Percentiles rank a stretch among this genome's conserved stretches.
These are phyloP conservation scores for Gopherus flavomarginatus DNA, from an alignment of 2,113 vertebrate species.

Conservation along the genomic window DNA sequence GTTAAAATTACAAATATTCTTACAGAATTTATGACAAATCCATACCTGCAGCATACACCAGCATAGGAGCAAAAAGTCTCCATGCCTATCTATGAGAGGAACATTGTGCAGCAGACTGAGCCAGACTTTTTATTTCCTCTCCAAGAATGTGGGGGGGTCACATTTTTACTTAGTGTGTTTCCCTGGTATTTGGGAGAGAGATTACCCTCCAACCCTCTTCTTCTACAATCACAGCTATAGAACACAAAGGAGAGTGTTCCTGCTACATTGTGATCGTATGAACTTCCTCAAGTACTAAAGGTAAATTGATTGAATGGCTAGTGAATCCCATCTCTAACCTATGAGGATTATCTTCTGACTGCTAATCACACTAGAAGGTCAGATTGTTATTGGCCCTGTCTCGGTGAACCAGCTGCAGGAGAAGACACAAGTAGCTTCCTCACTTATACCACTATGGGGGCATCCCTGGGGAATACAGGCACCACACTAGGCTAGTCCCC, in stretches of 20 bases:
- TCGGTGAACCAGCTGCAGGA: not conserved
- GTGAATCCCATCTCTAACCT: not conserved
- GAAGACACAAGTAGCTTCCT: not conserved
- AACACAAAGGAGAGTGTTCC: not conserved
- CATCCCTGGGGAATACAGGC: not conserved
- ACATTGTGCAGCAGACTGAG: not conserved
- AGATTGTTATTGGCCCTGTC: not conserved
- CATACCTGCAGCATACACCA: not conserved
- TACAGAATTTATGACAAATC: conserved; percentile 17
- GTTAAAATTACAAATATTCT: conserved; percentile 13
- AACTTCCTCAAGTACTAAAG: not conserved
- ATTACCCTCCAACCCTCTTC: not conserved
- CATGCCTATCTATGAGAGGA: not conserved
- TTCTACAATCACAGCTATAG: not conserved
- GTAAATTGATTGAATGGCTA: not conserved
- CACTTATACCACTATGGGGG: not conserved
- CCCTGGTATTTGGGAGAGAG: not conserved
- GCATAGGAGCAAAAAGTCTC: not conserved
- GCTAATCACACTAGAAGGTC: not conserved
- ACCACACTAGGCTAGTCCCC: not conserved
- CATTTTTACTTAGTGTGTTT: not conserved
- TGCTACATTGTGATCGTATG: not conserved
- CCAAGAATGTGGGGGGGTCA: no score
- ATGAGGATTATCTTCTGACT: not conserved
- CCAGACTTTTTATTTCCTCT: not conserved